phyloP scores from a whole-genome alignment of 2,888 invertebrate genomes.

The Yponomeuta cagnagella region DNA sequence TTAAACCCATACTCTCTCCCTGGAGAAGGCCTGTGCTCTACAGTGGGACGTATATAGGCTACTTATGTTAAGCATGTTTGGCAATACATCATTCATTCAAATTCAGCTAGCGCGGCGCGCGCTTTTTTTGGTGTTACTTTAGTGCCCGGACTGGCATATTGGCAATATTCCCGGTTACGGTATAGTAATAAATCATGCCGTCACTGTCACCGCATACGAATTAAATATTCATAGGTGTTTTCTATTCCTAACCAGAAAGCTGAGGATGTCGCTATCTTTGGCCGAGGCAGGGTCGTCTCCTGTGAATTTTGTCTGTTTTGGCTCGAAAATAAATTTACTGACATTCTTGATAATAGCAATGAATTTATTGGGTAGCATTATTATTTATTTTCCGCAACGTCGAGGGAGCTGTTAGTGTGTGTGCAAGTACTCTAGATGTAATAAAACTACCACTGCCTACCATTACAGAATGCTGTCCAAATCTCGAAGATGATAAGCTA shows the following conservation, averaged over 20 bases:
- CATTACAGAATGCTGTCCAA: background rate
- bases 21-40: no score
- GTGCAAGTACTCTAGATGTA: slow-evolving; percentile 22
- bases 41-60: no score
- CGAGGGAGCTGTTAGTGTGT: slow-evolving; percentile 21
- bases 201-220: no score
- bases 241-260: background rate
- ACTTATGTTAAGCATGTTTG: no score
- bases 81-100: no score
- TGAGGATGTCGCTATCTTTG: background rate
- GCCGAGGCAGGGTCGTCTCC: background rate
- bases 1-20: no score
- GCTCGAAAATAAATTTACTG: slow-evolving; percentile 32
- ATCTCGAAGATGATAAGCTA: background rate
- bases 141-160: no score
- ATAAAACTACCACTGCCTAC: slow-evolving; percentile 6
- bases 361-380: slow-evolving; percentile 19
- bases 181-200: no score
- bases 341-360: slow-evolving; percentile 18
- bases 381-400: slow-evolving; percentile 20
- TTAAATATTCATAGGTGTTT: background rate
- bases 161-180: no score
- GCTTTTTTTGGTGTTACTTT: no score
- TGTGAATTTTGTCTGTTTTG: background rate
- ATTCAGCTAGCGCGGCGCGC: no score